phyloP scores from a whole-genome alignment of 1,140 invertebrate species.

The Colletes gigas region DNA sequence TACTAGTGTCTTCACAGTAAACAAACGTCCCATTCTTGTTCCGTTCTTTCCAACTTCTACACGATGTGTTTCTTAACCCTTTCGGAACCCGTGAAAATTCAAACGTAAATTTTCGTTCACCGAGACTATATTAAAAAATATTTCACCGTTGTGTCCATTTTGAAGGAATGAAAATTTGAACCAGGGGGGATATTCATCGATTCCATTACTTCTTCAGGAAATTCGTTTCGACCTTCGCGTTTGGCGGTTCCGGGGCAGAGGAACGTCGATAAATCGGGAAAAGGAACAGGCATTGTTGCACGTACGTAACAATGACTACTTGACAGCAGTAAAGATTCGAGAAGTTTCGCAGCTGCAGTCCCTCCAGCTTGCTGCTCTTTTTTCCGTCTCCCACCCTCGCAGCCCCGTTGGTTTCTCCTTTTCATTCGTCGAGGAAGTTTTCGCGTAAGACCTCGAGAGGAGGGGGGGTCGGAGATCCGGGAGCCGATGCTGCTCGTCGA shows the following conservation, averaged over 20 bases:
- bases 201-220: background rate
- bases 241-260: background rate
- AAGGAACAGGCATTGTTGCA: slow-evolving; percentile 38
- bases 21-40: no score
- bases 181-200: no score
- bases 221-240: slow-evolving; percentile 5
- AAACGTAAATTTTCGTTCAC: no score
- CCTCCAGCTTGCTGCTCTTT: slow-evolving; percentile 5
- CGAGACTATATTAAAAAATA: no score
- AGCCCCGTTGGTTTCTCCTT: slow-evolving; percentile 9
- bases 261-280: slow-evolving; percentile 23
- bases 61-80: no score
- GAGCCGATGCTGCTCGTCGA: slow-evolving; percentile 52
- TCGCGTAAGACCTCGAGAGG: slow-evolving; percentile 38
- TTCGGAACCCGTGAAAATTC: no score
- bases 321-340: slow-evolving; percentile 59
- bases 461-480: slow-evolving; percentile 25
- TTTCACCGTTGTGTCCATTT: no score
- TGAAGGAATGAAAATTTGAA: no score
- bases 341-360: slow-evolving; percentile 55
- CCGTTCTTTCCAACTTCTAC: no score
- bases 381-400: no score
- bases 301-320: slow-evolving; percentile 60
- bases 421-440: slow-evolving; percentile 46
- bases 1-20: no score